A percentile compares a stretch with the other conserved stretches of the same genome.
phyloP scores from a whole-genome alignment of 2,888 invertebrate species.

The Scaptomyza flava region DNA sequence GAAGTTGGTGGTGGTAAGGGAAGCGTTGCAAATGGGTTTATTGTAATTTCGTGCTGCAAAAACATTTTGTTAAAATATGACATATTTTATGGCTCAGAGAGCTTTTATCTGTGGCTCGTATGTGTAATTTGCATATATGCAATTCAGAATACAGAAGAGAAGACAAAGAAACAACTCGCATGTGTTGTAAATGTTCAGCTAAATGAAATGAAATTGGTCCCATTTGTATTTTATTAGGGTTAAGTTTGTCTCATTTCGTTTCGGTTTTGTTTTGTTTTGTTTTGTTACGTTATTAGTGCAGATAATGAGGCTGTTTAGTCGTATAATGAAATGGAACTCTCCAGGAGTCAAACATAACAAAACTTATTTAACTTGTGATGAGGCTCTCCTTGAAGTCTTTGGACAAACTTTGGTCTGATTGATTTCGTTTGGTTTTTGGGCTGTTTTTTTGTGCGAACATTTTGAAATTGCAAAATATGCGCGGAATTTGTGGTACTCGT shows the following conservation, averaged over 20 bases:
- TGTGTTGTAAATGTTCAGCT: conserved; percentile 46
- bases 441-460: conserved; percentile 21
- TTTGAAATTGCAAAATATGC: conserved; percentile 71
- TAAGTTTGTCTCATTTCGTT: conserved; percentile 34
- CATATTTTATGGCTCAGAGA: conserved; percentile 82
- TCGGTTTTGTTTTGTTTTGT: neutral
- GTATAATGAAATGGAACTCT: conserved; percentile 39
- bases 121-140: conserved; percentile 74
- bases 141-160: conserved; percentile 13
- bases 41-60: conserved; percentile 73
- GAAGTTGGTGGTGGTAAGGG: neutral
- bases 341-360: neutral
- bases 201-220: conserved; percentile 82
- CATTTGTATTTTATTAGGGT: conserved; percentile 82
- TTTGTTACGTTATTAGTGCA: conserved; percentile 12
- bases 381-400: neutral
- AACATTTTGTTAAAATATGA: conserved; percentile 82
- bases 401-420: conserved; percentile 38
- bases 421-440: conserved; percentile 33
- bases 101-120: conserved; percentile 71
- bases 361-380: neutral
- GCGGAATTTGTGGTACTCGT: conserved; percentile 71
- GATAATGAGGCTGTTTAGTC: conserved; percentile 53
- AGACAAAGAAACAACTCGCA: conserved; percentile 37
- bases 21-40: conserved; percentile 80